Percentiles rank a stretch among this genome's conserved stretches.
These are phyloP conservation scores for Calephelis perditalis DNA, from an alignment of 2,888 invertebrate genomes.

Conservation along the genomic window DNA sequence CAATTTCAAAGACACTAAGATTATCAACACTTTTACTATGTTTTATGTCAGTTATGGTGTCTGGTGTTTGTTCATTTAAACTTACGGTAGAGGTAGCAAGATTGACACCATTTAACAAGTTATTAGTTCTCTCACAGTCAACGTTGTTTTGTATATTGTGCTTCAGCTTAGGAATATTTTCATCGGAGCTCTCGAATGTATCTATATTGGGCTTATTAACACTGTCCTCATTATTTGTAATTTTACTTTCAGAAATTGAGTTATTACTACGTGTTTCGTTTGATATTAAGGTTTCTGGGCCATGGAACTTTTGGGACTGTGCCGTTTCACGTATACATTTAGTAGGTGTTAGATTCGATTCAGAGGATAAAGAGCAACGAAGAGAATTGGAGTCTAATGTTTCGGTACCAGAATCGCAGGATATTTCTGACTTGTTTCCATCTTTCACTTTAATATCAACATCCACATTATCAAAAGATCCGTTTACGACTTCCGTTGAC, in stretches of 20 bases:
- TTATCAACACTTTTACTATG: slow-evolving; percentile 62
- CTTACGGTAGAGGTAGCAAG: slow-evolving; percentile 54
- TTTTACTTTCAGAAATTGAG: neutral
- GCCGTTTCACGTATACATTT: slow-evolving; percentile 30
- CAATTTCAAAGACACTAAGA: slow-evolving; percentile 39
- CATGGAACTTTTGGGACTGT: neutral
- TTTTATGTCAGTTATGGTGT: slow-evolving; percentile 38
- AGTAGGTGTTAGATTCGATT: slow-evolving; percentile 40
- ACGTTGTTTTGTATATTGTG: neutral
- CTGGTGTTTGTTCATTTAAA: slow-evolving; percentile 41
- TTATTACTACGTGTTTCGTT: slow-evolving; percentile 5
- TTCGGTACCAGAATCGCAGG: slow-evolving; percentile 53
- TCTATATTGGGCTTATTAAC: neutral
- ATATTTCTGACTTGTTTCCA: slow-evolving; percentile 38
- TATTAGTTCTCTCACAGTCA: neutral
- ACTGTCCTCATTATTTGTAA: neutral
- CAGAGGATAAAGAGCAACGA: slow-evolving; percentile 37
- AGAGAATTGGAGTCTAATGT: slow-evolving; percentile 40
- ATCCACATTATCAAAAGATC: slow-evolving; percentile 47
- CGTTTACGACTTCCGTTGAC: slow-evolving; percentile 42
- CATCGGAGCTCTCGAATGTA: neutral
- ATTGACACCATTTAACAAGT: slow-evolving; percentile 22
- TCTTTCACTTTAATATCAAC: slow-evolving; percentile 45
- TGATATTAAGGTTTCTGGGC: slow-evolving; percentile 6
- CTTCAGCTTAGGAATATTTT: slow-evolving; percentile 1